A percentile compares a stretch with the other conserved stretches of the same genome.
These are phyloP conservation scores for Thalpophila matura DNA, from an alignment of 2,888 invertebrate species.

Conservation along the genomic window DNA sequence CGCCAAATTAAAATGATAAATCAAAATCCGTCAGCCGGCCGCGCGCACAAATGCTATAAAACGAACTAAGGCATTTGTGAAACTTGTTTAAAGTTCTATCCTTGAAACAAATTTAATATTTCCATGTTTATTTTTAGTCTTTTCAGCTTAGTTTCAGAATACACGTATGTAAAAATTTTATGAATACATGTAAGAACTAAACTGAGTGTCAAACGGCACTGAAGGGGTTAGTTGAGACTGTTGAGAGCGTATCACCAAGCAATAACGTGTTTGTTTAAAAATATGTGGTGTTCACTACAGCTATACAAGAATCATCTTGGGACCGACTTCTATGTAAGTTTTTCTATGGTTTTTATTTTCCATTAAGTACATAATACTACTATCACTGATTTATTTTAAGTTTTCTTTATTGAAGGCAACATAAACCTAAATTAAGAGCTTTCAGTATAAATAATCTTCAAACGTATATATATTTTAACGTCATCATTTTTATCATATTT, in stretches of 20 bases:
- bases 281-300: constrained; percentile 44
- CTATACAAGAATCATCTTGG: constrained; percentile 29
- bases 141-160: constrained; percentile 20
- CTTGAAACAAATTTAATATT: constrained; percentile 59
- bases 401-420: neutral
- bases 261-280: constrained; percentile 50
- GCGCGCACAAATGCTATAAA: constrained; percentile 65
- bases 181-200: constrained; percentile 22
- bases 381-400: neutral
- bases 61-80: constrained; percentile 63
- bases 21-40: constrained; percentile 84
- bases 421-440: neutral
- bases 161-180: constrained; percentile 25
- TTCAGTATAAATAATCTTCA: constrained; percentile 2
- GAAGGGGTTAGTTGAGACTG: constrained; percentile 39
- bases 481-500: constrained; percentile 28
- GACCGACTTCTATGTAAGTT: constrained; percentile 32
- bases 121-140: constrained; percentile 54
- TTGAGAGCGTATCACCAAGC: constrained; percentile 30
- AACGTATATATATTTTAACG: constrained; percentile 15
- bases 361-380: neutral
- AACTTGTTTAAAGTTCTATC: constrained; percentile 66
- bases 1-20: constrained; percentile 89
- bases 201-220: constrained; percentile 43
- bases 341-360: constrained; percentile 6